A percentile compares a stretch with the other conserved stretches of the same genome.
Evolutionary conservation across 35 echinoderm and acorn worm genomes (phyloP).

Genomic region (Apostichopus parvimensis): DNA sequence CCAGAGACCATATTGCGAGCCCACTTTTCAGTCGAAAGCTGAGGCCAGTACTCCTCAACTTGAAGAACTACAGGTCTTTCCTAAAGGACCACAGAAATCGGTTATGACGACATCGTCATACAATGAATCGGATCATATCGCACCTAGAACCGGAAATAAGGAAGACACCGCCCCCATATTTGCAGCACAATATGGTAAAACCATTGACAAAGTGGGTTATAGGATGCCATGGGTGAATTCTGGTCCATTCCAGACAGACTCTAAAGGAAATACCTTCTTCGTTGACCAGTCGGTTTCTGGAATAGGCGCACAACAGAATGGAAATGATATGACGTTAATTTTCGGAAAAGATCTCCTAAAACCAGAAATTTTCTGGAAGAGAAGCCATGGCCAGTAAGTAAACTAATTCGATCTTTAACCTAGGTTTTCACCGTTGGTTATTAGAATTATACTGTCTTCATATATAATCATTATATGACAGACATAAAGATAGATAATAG

Average conservation of each 20-base stretch:
- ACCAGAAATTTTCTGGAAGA: too few relatives aligned
- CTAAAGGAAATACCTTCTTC: not conserved
- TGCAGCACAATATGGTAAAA: not conserved
- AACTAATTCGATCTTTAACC: too few relatives aligned
- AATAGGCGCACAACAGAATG: not conserved
- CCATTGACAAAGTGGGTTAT: not conserved
- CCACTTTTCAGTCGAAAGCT: not conserved
- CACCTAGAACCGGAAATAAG: not conserved
- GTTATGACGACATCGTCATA: not conserved
- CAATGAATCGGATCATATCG: not conserved
- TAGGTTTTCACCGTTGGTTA: too few relatives aligned
- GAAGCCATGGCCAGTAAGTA: too few relatives aligned
- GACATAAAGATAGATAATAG: too few relatives aligned
- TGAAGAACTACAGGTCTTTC: conserved; percentile 8
- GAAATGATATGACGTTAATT: not conserved
- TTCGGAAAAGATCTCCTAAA: not conserved
- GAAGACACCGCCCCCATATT: not conserved
- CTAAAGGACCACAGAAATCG: not conserved
- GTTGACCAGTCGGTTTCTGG: not conserved
- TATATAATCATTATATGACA: too few relatives aligned
- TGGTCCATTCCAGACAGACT: not conserved
- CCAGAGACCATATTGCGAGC: not conserved
- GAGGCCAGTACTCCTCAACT: not conserved
- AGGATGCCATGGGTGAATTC: not conserved
- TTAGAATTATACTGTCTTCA: too few relatives aligned